Percentiles rank a stretch among this genome's conserved stretches.
phyloP scores from a whole-genome alignment of 2,113 vertebrate species.

The Paraplagusia blochii region DNA sequence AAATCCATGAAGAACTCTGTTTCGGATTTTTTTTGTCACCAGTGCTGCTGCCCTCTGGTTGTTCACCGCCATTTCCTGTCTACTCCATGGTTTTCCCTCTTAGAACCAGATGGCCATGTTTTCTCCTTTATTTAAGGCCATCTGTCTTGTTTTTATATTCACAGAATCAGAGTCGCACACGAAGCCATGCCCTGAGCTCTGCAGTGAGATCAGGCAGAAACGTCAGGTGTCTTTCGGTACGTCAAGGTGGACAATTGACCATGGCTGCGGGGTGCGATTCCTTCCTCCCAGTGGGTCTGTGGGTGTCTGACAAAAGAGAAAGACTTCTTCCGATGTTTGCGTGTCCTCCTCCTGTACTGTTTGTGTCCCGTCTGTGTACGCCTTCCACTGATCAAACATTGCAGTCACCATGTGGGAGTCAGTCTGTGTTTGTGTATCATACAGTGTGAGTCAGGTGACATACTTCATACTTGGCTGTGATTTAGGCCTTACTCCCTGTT shows the following conservation, averaged over 20 bases:
- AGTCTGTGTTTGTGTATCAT: constrained; percentile 22
- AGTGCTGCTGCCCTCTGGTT: no score
- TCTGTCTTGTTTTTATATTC: no score
- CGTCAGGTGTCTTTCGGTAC: constrained; percentile 17
- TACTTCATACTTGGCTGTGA: constrained; percentile 43
- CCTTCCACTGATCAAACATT: constrained; percentile 56
- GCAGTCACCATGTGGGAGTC: constrained; percentile 28
- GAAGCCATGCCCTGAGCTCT: constrained; percentile 5
- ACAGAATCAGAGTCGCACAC: constrained; percentile 4
- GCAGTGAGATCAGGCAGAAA: neutral
- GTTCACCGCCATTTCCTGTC: no score
- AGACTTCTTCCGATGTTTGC: constrained; percentile 53
- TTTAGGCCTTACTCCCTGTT: constrained; percentile 45
- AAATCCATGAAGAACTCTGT: no score
- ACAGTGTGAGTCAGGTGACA: constrained; percentile 25
- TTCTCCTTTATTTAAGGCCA: no score
- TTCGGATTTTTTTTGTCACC: no score
- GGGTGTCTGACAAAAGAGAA: constrained; percentile 57
- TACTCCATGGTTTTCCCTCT: no score
- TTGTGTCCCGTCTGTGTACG: constrained; percentile 44
- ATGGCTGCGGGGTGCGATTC: constrained; percentile 39
- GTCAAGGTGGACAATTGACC: constrained; percentile 36
- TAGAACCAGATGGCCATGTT: no score
- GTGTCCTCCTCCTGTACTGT: constrained; percentile 29
- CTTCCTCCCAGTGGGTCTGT: constrained; percentile 52